phyloP scores from a whole-genome alignment of 2,888 invertebrate genomes.

The Noctuana brunneofusca region DNA sequence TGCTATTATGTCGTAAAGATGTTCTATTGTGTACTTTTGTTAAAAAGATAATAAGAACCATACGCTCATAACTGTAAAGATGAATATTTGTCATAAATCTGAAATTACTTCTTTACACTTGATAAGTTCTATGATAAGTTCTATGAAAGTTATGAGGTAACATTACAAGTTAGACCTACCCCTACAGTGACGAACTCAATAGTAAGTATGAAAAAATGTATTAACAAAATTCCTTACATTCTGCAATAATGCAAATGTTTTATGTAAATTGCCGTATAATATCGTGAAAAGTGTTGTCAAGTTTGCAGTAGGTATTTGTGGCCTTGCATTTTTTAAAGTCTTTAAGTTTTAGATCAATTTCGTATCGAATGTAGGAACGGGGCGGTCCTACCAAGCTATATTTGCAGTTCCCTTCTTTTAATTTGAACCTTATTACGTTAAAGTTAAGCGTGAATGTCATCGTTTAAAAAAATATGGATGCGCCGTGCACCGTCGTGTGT shows the following conservation, averaged over 20 bases:
- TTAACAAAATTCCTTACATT: constrained; percentile 4
- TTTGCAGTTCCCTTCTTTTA: not conserved
- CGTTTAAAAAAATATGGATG: constrained; percentile 46
- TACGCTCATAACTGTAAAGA: too few species aligned
- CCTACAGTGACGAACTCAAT: constrained; percentile 3
- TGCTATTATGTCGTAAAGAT: too few species aligned
- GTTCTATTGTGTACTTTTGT: too few species aligned
- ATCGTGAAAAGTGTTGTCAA: constrained; percentile 22
- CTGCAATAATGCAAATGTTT: not conserved
- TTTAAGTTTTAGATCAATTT: constrained; percentile 54
- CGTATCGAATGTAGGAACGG: constrained; percentile 43
- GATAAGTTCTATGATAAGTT: too few species aligned
- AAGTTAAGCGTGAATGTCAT: not conserved
- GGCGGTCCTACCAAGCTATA: not conserved
- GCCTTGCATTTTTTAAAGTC: constrained; percentile 23
- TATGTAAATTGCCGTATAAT: not conserved
- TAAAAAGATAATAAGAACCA: too few species aligned
- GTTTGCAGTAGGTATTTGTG: constrained; percentile 12
- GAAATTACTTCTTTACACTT: too few species aligned
- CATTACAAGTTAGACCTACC: too few species aligned
- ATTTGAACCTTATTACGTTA: constrained; percentile 5
- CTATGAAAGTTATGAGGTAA: too few species aligned
- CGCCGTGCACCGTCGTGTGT: constrained; percentile 53
- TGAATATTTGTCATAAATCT: too few species aligned
- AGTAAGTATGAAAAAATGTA: not conserved